Conservation (phyloP, 2,113 vertebrate genomes). For the Ptilorrhoa leucosticta region DNA sequence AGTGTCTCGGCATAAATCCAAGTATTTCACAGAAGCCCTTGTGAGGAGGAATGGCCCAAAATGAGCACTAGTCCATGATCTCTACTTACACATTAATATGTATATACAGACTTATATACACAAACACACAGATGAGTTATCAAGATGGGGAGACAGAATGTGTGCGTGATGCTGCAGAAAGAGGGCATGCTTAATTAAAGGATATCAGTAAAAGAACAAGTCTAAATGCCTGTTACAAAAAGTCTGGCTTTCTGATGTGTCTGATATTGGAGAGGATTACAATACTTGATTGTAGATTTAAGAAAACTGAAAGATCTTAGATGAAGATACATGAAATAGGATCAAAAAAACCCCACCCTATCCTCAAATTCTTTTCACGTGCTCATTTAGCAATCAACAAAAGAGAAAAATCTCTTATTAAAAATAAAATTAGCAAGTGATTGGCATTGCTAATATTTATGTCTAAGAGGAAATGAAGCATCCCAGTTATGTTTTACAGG, state of each 20-base stretch:
- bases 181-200: neutral
- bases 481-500: neutral
- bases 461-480: neutral
- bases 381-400: neutral
- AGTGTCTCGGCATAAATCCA: neutral
- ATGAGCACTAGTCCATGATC: neutral
- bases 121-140: neutral
- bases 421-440: neutral
- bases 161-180: neutral
- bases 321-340: neutral
- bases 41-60: neutral
- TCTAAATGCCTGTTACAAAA: neutral
- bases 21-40: neutral
- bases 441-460: neutral
- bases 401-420: neutral
- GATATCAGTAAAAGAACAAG: neutral
- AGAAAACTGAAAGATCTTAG: neutral
- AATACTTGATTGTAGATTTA: neutral
- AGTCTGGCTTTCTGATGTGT: neutral
- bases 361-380: neutral
- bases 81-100: neutral
- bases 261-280: neutral
- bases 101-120: neutral
- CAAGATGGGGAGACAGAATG: neutral
- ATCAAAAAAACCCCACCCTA: fast-evolving